Evolutionary conservation across 2,888 invertebrate species (phyloP).

Genomic region (Dryobotodes eremita): DNA sequence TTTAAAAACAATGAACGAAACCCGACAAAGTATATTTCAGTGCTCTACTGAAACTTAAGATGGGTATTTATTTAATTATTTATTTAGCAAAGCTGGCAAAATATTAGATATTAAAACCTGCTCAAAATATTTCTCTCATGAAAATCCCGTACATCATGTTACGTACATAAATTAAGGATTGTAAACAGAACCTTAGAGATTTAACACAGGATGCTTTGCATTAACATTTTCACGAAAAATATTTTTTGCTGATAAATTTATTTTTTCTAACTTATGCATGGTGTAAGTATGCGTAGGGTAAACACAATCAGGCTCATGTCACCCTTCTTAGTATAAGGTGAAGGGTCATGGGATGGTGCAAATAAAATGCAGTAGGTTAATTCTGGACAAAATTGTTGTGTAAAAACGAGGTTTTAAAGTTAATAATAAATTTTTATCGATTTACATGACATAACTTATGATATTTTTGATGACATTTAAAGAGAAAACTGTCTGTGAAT

Average conservation of each 20-base stretch:
- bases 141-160: slow-evolving; percentile 10
- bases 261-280: slow-evolving; percentile 53
- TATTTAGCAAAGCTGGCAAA: not conserved
- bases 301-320: slow-evolving; percentile 66
- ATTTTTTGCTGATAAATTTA: slow-evolving; percentile 34
- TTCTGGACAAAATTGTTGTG: not conserved
- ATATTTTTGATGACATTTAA: too few species aligned
- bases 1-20: too few species aligned
- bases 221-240: slow-evolving; percentile 36
- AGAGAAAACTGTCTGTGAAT: too few species aligned
- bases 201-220: slow-evolving; percentile 3
- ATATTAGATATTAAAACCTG: not conserved
- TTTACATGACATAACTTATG: too few species aligned
- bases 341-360: slow-evolving; percentile 51
- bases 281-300: slow-evolving; percentile 49
- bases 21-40: not conserved
- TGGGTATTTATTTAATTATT: not conserved
- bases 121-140: not conserved
- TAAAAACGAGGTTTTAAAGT: too few species aligned
- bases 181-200: slow-evolving; percentile 18
- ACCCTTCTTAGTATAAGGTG: slow-evolving; percentile 61
- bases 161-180: slow-evolving; percentile 33
- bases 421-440: too few species aligned
- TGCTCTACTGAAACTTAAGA: not conserved
- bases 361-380: slow-evolving; percentile 24